A percentile compares a stretch with the other conserved stretches of the same genome.
Evolutionary conservation across 2,888 invertebrate species (phyloP).

Genomic region (Oscheius sp.): DNA sequence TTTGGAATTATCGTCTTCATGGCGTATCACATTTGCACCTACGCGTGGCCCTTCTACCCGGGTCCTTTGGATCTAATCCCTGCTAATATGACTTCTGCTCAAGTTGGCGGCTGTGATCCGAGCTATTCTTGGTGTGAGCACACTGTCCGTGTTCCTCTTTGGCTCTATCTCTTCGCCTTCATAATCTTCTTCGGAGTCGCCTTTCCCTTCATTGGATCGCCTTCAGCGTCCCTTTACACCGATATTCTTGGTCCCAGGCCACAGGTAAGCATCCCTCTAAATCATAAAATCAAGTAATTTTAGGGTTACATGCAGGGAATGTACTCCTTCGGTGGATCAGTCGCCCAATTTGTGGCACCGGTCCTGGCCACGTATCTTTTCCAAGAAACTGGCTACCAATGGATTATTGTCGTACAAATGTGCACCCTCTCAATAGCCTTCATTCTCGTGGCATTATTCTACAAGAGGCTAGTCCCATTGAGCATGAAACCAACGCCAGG

Average conservation of each 20-base stretch:
- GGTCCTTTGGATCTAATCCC: constrained; percentile 44
- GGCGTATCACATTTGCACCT: constrained; percentile 48
- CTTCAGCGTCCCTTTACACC: constrained; percentile 49
- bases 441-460: constrained; percentile 43
- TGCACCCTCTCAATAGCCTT: constrained; percentile 43
- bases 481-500: constrained; percentile 42
- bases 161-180: constrained; percentile 46
- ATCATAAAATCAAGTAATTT: background rate
- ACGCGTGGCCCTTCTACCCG: constrained; percentile 54
- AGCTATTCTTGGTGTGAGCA: constrained; percentile 49
- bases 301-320: constrained; percentile 61
- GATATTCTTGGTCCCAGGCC: constrained; percentile 51
- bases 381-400: constrained; percentile 56
- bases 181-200: constrained; percentile 55
- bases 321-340: constrained; percentile 55
- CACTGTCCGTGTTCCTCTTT: constrained; percentile 50
- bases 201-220: constrained; percentile 52
- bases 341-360: constrained; percentile 51
- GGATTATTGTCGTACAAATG: constrained; percentile 46
- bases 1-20: constrained; percentile 50
- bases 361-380: constrained; percentile 41
- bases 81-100: constrained; percentile 38
- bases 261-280: constrained; percentile 34
- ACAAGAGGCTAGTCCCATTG: constrained; percentile 50
- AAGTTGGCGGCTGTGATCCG: constrained; percentile 49